Percentiles rank a stretch among this genome's conserved stretches.
Evolutionary conservation across 1,140 invertebrate genomes (phyloP).

Genomic region (Centruroides vittatus): DNA sequence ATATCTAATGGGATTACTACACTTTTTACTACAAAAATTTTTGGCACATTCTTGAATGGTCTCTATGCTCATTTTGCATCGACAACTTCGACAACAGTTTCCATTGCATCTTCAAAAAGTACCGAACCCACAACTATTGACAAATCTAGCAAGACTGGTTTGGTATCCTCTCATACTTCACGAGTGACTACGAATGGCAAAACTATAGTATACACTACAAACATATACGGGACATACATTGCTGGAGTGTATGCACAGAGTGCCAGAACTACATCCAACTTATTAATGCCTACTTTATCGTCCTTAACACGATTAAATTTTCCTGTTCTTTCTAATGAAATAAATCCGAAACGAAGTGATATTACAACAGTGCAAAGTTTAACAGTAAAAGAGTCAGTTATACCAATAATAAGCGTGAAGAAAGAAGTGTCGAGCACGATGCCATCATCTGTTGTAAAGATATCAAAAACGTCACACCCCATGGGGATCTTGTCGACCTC

Average conservation of each 20-base stretch:
- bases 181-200: conserved; percentile 23
- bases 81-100: not conserved
- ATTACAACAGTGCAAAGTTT: conserved; percentile 68
- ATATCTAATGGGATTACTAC: conserved; percentile 85
- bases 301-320: not conserved
- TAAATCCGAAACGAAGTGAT: conserved; percentile 36
- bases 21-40: conserved; percentile 30
- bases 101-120: not conserved
- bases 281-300: not conserved
- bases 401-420: conserved; percentile 45
- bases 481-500: conserved; percentile 29
- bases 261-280: conserved; percentile 16
- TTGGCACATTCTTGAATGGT: not conserved
- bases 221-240: conserved; percentile 30
- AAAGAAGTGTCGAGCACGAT: conserved; percentile 51
- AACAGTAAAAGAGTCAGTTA: conserved; percentile 47
- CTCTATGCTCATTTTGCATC: not conserved
- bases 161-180: conserved; percentile 25
- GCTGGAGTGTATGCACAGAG: conserved; percentile 37
- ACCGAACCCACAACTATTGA: not conserved
- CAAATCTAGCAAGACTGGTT: conserved; percentile 20
- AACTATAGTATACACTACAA: conserved; percentile 26
- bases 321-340: not conserved
- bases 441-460: not conserved
- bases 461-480: not conserved